Conservation (phyloP, 1,140 invertebrate species). For the Drepana arcuata region DNA sequence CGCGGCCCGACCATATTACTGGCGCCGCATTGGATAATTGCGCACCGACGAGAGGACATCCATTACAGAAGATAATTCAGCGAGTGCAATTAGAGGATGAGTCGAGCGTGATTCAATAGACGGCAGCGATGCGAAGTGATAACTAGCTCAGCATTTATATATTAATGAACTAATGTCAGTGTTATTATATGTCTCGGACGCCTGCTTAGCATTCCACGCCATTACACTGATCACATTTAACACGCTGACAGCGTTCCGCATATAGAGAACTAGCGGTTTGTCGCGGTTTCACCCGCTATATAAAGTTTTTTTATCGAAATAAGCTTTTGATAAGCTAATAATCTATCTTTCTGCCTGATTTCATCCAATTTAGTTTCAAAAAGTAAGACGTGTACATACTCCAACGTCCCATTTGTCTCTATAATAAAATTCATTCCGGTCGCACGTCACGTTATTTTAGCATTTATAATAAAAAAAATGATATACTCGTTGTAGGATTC, state of each 20-base stretch:
- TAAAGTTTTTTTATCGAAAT: too few species aligned
- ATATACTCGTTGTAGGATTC: too few species aligned
- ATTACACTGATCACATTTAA: conserved; percentile 20
- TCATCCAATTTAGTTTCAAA: too few species aligned
- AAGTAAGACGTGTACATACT: too few species aligned
- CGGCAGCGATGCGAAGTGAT: conserved; percentile 9
- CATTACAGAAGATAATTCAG: conserved; percentile 53
- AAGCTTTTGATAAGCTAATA: too few species aligned
- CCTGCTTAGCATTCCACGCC: conserved; percentile 30
- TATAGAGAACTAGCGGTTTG: conserved; percentile 12
- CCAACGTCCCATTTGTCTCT: too few species aligned
- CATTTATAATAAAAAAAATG: too few species aligned
- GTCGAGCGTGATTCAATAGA: conserved; percentile 25
- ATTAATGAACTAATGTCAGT: conserved; percentile 20
- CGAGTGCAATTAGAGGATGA: conserved; percentile 49
- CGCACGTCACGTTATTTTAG: too few species aligned
- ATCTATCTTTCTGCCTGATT: too few species aligned
- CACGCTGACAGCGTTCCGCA: conserved; percentile 16
- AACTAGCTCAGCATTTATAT: conserved; percentile 19
- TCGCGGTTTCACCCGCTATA: too few species aligned
- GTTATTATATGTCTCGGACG: conserved; percentile 26
- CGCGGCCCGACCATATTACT: conserved; percentile 30
- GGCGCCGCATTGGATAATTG: conserved; percentile 47
- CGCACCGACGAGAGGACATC: conserved; percentile 40
- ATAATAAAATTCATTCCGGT: too few species aligned